Evolutionary conservation across 2,113 vertebrate genomes (phyloP).

Genomic region (Pelusios castaneus): DNA sequence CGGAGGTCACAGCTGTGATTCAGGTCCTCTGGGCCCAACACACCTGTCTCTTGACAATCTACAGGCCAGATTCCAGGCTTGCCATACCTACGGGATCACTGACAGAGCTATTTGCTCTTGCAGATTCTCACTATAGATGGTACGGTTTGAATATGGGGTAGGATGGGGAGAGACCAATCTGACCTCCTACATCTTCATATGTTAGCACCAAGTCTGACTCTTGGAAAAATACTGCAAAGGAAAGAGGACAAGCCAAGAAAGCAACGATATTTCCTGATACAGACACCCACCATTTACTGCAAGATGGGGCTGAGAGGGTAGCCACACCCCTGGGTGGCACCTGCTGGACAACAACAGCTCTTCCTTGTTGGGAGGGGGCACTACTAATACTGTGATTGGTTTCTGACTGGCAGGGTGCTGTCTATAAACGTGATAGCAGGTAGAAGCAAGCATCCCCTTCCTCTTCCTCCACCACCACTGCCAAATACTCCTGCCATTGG

Average conservation of each 20-base stretch:
- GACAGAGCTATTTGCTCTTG: neutral
- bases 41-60: no score
- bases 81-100: neutral
- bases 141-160: neutral
- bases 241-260: neutral
- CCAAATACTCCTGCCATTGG: neutral
- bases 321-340: neutral
- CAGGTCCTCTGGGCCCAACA: neutral
- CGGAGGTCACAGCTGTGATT: neutral
- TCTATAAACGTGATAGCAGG: neutral
- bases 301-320: neutral
- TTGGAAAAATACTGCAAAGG: neutral
- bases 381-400: neutral
- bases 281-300: neutral
- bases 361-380: neutral
- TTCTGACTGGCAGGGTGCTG: neutral
- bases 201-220: neutral
- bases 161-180: neutral
- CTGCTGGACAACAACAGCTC: neutral
- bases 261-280: neutral
- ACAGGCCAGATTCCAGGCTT: neutral
- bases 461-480: neutral
- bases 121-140: neutral
- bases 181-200: neutral
- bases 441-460: neutral